Conservation (phyloP, 2,888 invertebrate genomes). For the Plagodis dolabraria region DNA sequence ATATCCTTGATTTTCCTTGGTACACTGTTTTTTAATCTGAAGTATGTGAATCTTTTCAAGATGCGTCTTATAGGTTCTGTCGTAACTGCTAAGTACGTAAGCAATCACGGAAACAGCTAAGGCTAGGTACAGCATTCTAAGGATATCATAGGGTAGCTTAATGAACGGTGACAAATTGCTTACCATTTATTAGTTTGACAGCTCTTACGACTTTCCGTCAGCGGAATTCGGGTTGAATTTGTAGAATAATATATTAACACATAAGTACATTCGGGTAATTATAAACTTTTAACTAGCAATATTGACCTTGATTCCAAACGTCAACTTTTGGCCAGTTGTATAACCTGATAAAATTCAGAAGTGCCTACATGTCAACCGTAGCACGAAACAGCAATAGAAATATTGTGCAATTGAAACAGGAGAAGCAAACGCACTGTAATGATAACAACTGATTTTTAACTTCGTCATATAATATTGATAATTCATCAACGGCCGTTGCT, state of each 20-base stretch:
- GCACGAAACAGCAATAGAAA: slow-evolving; percentile 36
- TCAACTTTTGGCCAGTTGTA: slow-evolving; percentile 35
- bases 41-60: too few relatives aligned
- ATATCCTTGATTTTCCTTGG: too few relatives aligned
- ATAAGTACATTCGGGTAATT: slow-evolving; percentile 7
- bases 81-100: too few relatives aligned
- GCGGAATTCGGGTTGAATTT: background rate
- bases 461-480: slow-evolving; percentile 46
- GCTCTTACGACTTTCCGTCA: too few relatives aligned
- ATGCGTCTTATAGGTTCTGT: too few relatives aligned
- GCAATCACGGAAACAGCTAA: too few relatives aligned
- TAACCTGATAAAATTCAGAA: slow-evolving; percentile 45
- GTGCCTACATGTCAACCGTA: slow-evolving; percentile 37
- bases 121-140: too few relatives aligned
- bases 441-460: slow-evolving; percentile 38
- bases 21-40: too few relatives aligned
- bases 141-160: too few relatives aligned
- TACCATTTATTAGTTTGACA: too few relatives aligned
- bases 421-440: slow-evolving; percentile 32
- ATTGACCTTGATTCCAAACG: slow-evolving; percentile 34
- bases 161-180: too few relatives aligned
- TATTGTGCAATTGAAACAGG: background rate
- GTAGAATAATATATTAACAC: background rate
- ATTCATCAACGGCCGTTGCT: slow-evolving; percentile 73
- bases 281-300: slow-evolving; percentile 23